phyloP scores from a whole-genome alignment of 2,888 invertebrate species.

The Drosophila birchii region DNA sequence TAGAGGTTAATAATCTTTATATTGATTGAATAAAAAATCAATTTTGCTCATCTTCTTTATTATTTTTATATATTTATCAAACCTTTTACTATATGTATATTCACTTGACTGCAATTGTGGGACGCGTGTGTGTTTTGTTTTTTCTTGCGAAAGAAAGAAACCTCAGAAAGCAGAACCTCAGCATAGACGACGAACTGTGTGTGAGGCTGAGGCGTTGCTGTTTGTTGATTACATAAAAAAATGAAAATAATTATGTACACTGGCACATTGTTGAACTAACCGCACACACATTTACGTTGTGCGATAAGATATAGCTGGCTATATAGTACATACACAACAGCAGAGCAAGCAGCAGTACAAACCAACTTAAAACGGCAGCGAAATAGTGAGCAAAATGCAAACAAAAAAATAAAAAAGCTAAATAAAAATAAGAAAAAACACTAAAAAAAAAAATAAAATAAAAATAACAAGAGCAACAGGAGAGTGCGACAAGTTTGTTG shows the following conservation, averaged over 20 bases:
- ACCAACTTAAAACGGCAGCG: constrained; percentile 36
- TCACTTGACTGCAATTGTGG: constrained; percentile 1
- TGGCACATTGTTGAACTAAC: constrained; percentile 31
- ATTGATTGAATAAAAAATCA: not conserved
- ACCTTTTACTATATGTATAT: no score
- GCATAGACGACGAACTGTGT: constrained; percentile 45
- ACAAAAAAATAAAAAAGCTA: constrained; percentile 57
- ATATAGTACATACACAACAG: not conserved
- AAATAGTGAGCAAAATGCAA: constrained; percentile 73
- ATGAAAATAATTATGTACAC: constrained; percentile 51
- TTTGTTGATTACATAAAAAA: constrained; percentile 77
- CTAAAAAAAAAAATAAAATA: constrained; percentile 25
- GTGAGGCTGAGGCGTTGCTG: constrained; percentile 54
- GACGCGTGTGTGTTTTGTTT: constrained; percentile 40
- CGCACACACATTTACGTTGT: constrained; percentile 28
- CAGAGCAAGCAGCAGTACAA: constrained; percentile 1
- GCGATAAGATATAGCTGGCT: constrained; percentile 48
- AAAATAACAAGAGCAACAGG: constrained; percentile 16
- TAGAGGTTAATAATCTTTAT: not conserved
- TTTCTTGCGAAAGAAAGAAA: constrained; percentile 30
- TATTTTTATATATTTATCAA: not conserved
- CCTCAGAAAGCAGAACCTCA: constrained; percentile 46
- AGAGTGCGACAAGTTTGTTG: constrained; percentile 46
- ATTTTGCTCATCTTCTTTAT: not conserved
- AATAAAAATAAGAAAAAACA: constrained; percentile 50